Evolutionary conservation across 1,140 invertebrate species (phyloP), one percentile per base, ranked within the genome.

Genomic region (Galleria mellonella): DNA sequence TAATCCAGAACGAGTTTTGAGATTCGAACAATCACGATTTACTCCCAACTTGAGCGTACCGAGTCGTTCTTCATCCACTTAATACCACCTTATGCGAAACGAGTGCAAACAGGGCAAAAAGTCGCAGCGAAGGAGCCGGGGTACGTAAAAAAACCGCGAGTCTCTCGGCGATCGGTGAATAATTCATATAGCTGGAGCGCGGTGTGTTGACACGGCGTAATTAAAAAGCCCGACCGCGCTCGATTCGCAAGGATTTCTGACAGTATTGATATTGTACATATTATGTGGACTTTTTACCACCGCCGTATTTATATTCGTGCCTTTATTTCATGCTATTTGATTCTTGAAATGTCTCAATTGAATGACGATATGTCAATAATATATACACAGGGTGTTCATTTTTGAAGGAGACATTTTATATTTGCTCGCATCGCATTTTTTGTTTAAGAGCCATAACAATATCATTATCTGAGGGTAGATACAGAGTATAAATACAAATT

Each of bases 151-250:
- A 42, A 43, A 56, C 10, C 32, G 32, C 41, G 9, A 27, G 17
- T 23, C 17, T 23, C 42, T 41, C 44, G 40, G 51, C 33, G 9
- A 23, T 23, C 32, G 39, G 35, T 75, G 65, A 75, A 76, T 76
- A 67, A 76, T 72, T 72, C 67, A 72, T 23, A 6, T 23, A 23
- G 17, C 17, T 6, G 17, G 17, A 45, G 17, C 17, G 4, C 43
- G 43, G 28, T n/a, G 30, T 72, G 64, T 76, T 76, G 69, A 76
- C 69, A 69, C 54, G 42, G 37, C 53, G 64, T 76, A 76, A 76
- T 76, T 72, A 72, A 72, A 76, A 72, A 73, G 67, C 58, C 44
- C 43, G 13, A 36, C 27, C 32, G 36, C 32, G 36, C 36, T 23
- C 39, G 40, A 42, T 43, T 38, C 47, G 29, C 35, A 40, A 36